Conservation (phyloP, 2,113 vertebrate genomes). For the Aphyosemion australe region DNA sequence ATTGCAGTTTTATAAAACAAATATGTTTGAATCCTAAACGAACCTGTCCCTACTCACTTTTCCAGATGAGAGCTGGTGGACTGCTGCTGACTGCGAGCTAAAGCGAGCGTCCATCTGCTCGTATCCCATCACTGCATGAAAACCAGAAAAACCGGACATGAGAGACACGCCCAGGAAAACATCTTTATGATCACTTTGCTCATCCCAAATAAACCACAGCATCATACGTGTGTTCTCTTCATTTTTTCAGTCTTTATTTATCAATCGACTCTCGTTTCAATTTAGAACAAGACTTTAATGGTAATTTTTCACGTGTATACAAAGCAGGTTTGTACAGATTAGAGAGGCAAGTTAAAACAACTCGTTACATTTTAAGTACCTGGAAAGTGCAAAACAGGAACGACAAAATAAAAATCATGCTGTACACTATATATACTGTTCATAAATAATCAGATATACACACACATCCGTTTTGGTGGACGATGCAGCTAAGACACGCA, state of each 20-base stretch:
- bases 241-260: not conserved
- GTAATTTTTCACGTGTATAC: slow-evolving; percentile 83
- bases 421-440: slow-evolving; percentile 87
- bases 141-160: not conserved
- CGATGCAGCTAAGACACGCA: slow-evolving; percentile 69
- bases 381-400: slow-evolving; percentile 92
- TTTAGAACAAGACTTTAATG: slow-evolving; percentile 82
- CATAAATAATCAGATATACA: slow-evolving; percentile 91
- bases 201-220: slow-evolving; percentile 38
- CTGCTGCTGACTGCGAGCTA: slow-evolving; percentile 58
- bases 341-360: slow-evolving; percentile 87
- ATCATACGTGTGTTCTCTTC: not conserved
- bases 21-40: not conserved
- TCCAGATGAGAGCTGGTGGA: slow-evolving; percentile 74
- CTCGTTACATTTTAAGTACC: slow-evolving; percentile 88
- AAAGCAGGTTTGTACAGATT: slow-evolving; percentile 88
- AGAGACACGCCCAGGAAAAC: not conserved
- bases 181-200: not conserved
- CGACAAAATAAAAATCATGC: slow-evolving; percentile 86
- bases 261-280: slow-evolving; percentile 18
- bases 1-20: too few relatives aligned
- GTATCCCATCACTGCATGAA: slow-evolving; percentile 38
- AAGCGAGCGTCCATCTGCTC: slow-evolving; percentile 74
- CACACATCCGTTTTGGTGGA: slow-evolving; percentile 82
- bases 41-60: slow-evolving; percentile 10